A percentile compares a stretch with the other conserved stretches of the same genome.
Conservation (phyloP, 1,140 invertebrate species). For the Aphelenchoides avenae region DNA sequence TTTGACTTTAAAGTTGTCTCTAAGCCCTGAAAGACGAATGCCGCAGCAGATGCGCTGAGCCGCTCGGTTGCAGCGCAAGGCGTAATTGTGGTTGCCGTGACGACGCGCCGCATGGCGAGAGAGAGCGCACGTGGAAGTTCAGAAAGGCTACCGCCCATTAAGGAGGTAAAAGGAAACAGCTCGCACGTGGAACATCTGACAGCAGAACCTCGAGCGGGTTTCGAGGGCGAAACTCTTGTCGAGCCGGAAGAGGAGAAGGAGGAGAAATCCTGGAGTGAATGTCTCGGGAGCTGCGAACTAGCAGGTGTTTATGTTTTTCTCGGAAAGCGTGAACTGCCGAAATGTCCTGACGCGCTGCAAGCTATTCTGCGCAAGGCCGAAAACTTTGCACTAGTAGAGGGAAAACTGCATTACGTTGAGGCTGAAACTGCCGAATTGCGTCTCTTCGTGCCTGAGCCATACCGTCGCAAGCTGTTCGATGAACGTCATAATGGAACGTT, state of each 20-base stretch:
- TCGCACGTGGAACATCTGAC: too few species aligned
- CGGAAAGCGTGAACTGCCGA: not conserved
- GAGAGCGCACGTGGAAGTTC: too few species aligned
- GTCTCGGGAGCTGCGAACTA: slow-evolving; percentile 2
- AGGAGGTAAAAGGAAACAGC: too few species aligned
- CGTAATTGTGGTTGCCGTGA: too few species aligned
- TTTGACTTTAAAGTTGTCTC: slow-evolving; percentile 8
- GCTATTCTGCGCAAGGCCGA: not conserved
- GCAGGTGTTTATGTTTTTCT: slow-evolving; percentile 1
- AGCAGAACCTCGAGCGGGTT: not conserved
- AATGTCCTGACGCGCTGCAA: slow-evolving; percentile 5
- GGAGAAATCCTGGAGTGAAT: slow-evolving; percentile 7
- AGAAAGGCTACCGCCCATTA: too few species aligned
- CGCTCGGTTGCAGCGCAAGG: not conserved
- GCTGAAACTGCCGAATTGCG: slow-evolving; percentile 1
- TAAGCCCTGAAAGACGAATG: slow-evolving; percentile 17
- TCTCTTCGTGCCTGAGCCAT: slow-evolving; percentile 7
- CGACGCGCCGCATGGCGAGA: not conserved
- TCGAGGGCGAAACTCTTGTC: not conserved
- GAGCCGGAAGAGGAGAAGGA: slow-evolving; percentile 6
- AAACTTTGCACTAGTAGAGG: not conserved
- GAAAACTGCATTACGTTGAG: not conserved
- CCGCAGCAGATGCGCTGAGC: slow-evolving; percentile 10
- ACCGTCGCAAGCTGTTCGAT: slow-evolving; percentile 2
- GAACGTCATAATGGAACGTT: slow-evolving; percentile 1